Percentiles rank a stretch among this genome's conserved stretches.
These are phyloP conservation scores for Xiphophorus birchmanni DNA, from an alignment of 2,797 vertebrate species.

Conservation along the genomic window DNA sequence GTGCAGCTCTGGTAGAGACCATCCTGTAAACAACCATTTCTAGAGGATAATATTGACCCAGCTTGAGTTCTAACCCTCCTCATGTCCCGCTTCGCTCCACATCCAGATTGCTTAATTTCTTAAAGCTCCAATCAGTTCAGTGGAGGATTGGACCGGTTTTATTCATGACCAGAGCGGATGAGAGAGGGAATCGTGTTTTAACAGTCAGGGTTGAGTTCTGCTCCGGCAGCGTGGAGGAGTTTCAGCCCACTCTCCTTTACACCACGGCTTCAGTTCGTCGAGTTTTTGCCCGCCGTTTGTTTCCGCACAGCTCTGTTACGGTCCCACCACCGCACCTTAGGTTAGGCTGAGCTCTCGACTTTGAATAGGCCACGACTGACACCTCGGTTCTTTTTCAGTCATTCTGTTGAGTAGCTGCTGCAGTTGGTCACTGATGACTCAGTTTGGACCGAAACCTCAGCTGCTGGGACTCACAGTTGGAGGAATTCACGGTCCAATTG, in stretches of 20 bases:
- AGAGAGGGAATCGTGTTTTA: background rate
- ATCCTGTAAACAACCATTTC: background rate
- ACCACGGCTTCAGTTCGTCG: too few species aligned
- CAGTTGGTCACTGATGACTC: background rate
- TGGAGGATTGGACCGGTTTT: background rate
- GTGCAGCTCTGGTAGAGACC: too few species aligned
- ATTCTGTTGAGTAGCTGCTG: background rate
- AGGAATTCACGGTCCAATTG: background rate
- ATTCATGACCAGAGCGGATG: background rate
- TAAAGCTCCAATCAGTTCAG: background rate
- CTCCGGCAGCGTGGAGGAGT: background rate
- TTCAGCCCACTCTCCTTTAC: background rate
- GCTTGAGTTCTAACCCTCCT: too few species aligned
- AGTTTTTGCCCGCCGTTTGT: too few species aligned
- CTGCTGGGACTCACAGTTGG: background rate
- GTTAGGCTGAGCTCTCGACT: too few species aligned
- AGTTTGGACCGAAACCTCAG: background rate
- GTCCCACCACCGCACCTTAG: too few species aligned
- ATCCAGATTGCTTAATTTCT: background rate
- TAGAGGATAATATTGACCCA: background rate
- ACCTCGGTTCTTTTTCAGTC: background rate
- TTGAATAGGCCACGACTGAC: background rate
- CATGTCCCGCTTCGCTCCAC: background rate
- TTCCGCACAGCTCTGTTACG: too few species aligned
- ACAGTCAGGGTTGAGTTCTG: background rate